Percentiles rank a stretch among this genome's conserved stretches.
These are phyloP conservation scores for Thomomys bottae DNA, from an alignment of 2,113 vertebrate species.

Conservation along the genomic window DNA sequence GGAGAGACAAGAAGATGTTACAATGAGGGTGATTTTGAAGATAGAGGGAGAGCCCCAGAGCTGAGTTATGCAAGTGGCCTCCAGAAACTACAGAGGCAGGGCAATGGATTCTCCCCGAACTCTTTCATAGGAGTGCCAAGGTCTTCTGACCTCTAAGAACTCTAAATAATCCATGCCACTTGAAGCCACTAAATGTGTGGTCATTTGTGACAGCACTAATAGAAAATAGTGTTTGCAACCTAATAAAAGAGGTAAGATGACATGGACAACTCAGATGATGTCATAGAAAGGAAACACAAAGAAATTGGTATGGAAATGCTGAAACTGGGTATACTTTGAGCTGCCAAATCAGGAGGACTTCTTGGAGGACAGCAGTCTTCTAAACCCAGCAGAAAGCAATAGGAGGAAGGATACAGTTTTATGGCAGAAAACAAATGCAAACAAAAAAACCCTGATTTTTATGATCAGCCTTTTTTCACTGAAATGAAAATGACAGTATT, in stretches of 20 bases:
- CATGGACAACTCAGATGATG: background rate
- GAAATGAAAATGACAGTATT: no score
- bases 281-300: constrained; percentile 14
- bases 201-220: background rate
- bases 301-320: background rate
- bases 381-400: background rate
- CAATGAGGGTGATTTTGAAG: background rate
- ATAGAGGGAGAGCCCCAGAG: background rate
- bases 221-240: background rate
- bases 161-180: background rate
- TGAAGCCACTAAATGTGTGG: background rate
- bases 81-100: background rate
- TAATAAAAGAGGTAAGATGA: background rate
- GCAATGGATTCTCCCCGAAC: background rate
- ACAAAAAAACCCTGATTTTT: background rate
- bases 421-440: background rate
- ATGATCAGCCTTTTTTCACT: background rate
- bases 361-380: background rate
- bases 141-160: background rate
- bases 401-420: background rate
- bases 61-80: background rate
- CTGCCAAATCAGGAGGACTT: background rate
- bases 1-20: background rate
- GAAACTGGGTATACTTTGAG: background rate
- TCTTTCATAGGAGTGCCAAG: background rate